These are phyloP conservation scores for Atlantisia rogersi DNA, from an alignment of 2,113 vertebrate species.

Conservation along the genomic window DNA sequence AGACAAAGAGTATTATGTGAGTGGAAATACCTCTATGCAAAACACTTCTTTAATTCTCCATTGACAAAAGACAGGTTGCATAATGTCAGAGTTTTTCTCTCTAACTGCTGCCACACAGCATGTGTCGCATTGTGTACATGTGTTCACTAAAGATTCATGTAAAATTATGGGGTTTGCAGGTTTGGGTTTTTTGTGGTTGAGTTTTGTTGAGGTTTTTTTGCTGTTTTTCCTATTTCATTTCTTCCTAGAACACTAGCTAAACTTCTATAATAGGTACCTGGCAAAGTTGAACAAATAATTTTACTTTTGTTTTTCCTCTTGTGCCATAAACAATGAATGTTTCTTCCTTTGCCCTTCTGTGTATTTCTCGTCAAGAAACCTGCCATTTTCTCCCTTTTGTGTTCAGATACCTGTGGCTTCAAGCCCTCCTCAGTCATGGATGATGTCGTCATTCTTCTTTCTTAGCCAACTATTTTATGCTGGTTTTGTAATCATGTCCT, in stretches of 20 bases:
- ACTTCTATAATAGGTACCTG: not conserved
- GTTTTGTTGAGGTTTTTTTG: too few relatives aligned
- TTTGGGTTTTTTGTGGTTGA: not conserved
- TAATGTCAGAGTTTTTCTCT: not conserved
- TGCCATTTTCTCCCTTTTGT: not conserved
- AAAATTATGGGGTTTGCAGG: not conserved
- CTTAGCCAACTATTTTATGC: not conserved
- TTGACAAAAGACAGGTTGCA: not conserved
- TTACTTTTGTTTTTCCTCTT: not conserved
- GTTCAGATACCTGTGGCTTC: not conserved
- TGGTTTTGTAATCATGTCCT: not conserved
- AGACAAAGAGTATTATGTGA: not conserved
- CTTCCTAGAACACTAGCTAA: not conserved
- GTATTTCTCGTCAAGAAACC: not conserved
- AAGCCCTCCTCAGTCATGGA: not conserved
- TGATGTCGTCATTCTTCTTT: not conserved
- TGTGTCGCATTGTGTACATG: too few relatives aligned
- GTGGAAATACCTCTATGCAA: not conserved
- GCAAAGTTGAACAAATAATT: not conserved
- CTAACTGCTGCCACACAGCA: not conserved
- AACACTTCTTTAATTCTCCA: not conserved
- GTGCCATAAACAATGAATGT: not conserved
- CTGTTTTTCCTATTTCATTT: not conserved
- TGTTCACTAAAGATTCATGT: not conserved
- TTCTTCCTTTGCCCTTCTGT: not conserved